Conservation (phyloP, 2,888 invertebrate species). For the Perithous albicinctus region DNA sequence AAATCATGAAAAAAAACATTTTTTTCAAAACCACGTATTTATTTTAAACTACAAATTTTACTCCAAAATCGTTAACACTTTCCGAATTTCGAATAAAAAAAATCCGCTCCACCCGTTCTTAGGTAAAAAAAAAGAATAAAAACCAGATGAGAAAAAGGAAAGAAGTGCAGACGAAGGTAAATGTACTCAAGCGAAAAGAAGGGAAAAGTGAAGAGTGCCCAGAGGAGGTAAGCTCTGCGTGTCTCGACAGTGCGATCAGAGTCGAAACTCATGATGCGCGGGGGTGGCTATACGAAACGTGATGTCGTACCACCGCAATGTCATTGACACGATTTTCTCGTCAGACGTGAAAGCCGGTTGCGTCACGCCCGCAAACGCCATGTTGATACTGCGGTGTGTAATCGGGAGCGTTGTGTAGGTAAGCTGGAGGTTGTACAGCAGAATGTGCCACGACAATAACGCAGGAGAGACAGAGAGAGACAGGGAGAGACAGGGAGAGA, state of each 20-base stretch:
- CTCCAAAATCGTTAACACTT: too few relatives aligned
- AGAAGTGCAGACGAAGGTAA: not conserved
- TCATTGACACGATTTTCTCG: conserved; percentile 59
- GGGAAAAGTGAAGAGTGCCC: not conserved
- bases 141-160: too few relatives aligned
- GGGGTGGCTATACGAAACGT: conserved; percentile 15
- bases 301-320: conserved; percentile 45
- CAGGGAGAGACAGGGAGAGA: conserved; percentile 34
- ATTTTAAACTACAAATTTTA: too few relatives aligned
- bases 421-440: conserved; percentile 11
- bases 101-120: too few relatives aligned
- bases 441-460: conserved; percentile 35
- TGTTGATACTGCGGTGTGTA: conserved; percentile 63
- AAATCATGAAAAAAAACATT: too few relatives aligned
- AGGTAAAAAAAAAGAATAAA: too few relatives aligned
- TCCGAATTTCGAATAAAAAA: too few relatives aligned
- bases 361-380: conserved; percentile 65
- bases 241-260: too few relatives aligned
- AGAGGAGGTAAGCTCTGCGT: not conserved
- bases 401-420: conserved; percentile 27
- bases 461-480: conserved; percentile 5
- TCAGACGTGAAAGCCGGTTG: conserved; percentile 50
- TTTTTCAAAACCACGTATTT: too few relatives aligned
- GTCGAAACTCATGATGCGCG: too few relatives aligned
- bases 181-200: not conserved